Evolutionary conservation across 2,888 invertebrate genomes (phyloP).

Genomic region (Caradrina clavipalpis): DNA sequence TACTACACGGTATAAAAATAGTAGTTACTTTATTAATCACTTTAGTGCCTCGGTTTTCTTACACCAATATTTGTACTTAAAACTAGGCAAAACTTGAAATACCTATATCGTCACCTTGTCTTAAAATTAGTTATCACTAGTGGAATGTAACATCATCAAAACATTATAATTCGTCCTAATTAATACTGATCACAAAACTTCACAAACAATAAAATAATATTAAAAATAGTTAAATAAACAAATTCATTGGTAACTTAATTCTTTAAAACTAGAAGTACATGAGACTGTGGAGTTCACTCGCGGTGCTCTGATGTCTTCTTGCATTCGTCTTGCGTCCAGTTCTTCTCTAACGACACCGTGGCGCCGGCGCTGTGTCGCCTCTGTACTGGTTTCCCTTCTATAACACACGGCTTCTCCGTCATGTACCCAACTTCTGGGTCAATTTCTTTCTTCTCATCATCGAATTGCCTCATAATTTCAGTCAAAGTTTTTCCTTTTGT

Average conservation of each 20-base stretch:
- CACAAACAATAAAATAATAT: slow-evolving; percentile 65
- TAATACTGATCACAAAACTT: slow-evolving; percentile 84
- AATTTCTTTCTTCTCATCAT: slow-evolving; percentile 81
- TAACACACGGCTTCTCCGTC: slow-evolving; percentile 71
- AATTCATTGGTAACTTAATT: slow-evolving; percentile 68
- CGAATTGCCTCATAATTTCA: slow-evolving; percentile 93
- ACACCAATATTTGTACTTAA: slow-evolving; percentile 67
- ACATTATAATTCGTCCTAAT: slow-evolving; percentile 53
- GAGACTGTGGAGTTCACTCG: slow-evolving; percentile 61
- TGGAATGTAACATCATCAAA: slow-evolving; percentile 69
- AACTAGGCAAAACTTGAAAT: slow-evolving; percentile 66
- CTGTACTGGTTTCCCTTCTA: slow-evolving; percentile 79
- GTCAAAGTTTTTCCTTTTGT: slow-evolving; percentile 93
- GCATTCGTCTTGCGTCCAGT: slow-evolving; percentile 75
- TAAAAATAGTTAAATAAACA: slow-evolving; percentile 66
- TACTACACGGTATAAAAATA: slow-evolving; percentile 56
- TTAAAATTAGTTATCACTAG: slow-evolving; percentile 68
- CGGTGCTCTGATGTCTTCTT: slow-evolving; percentile 65
- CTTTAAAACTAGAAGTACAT: slow-evolving; percentile 65
- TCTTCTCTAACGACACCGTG: slow-evolving; percentile 83
- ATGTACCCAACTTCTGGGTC: slow-evolving; percentile 81
- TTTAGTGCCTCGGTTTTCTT: slow-evolving; percentile 48
- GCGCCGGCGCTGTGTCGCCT: slow-evolving; percentile 86
- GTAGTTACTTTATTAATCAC: slow-evolving; percentile 55
- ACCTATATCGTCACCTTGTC: slow-evolving; percentile 73